Evolutionary conservation across 2,113 vertebrate species (phyloP).

Genomic region (Ochotona princeps): DNA sequence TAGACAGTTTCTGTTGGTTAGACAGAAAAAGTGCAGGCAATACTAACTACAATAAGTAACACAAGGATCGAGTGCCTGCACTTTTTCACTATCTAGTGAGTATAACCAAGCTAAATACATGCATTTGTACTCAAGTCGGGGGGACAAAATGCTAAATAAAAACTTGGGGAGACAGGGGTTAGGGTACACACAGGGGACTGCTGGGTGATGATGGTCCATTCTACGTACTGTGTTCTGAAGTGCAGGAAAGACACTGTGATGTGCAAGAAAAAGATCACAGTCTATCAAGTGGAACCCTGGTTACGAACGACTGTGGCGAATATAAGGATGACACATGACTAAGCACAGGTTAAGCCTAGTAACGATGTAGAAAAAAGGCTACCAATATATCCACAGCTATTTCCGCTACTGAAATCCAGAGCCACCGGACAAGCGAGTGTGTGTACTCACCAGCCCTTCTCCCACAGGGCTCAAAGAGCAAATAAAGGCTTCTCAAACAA

Average conservation of each 20-base stretch:
- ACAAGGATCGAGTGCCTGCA: neutral
- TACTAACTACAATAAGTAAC: neutral
- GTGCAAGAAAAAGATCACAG: neutral
- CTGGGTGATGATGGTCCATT: neutral
- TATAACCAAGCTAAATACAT: neutral
- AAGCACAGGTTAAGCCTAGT: neutral
- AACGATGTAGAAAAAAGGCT: neutral
- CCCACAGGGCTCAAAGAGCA: neutral
- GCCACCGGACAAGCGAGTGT: neutral
- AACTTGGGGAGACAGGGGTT: neutral
- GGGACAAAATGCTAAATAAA: neutral
- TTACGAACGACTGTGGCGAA: neutral
- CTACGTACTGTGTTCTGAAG: neutral
- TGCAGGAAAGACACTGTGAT: neutral
- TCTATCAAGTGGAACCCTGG: neutral
- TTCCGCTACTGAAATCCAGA: neutral
- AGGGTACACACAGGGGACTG: neutral
- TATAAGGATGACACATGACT: neutral
- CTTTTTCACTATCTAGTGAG: neutral
- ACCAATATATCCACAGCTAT: neutral
- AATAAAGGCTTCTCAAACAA: constrained; percentile 16
- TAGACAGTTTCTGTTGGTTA: constrained; percentile 6
- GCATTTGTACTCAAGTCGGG: neutral
- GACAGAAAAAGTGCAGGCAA: neutral
- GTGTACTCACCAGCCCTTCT: neutral